Evolutionary conservation across 2,888 invertebrate genomes (phyloP), one percentile per base, ranked within the genome.

Genomic region (Liopterus haemorrhoidalis): DNA sequence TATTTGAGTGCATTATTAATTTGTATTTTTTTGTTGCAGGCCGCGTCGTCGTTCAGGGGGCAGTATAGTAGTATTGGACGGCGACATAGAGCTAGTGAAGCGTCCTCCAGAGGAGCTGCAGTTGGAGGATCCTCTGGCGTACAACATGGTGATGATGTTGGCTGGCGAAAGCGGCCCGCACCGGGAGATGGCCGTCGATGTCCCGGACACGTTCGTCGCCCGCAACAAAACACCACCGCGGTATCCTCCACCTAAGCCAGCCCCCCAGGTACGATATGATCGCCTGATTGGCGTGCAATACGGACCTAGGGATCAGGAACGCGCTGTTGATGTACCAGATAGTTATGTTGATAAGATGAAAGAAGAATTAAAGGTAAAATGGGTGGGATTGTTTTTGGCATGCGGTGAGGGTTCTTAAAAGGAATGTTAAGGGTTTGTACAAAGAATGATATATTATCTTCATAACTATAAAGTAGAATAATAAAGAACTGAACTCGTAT

Each of bases 101-200:
- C 73, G 74, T 59, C 63, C 71, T 58, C 76, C 76, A 61, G n/a
- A n/a, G 69, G 79, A 70, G 69, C 80, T 65, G 56, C 66, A 66
- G 41, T 57, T 67, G 60, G 76, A 78, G 68, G 67, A 65, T 52
- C 60, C 67, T 56, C 67, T 71, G 54, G 80, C 80, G 66, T 74
- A 78, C 71, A 80, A 81, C 72, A 81, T 83, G 81, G 79, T 82
- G 74, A 82, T 80, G 74, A 82, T 85, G 81, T 77, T 83, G 84
- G 91, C 94, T 67, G 93, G 93, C 70, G 90, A 91, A 68, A 85
- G 63, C 51, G 85, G 86, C 69, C 89, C 90, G 64, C 94, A 94
- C 77, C 84, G 95, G 67, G 96, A 96, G 81, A 92, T 95, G 90
- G 93, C 96, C 67, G 94, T 96, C 69, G 96, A 96, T 73, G 94